phyloP scores from a whole-genome alignment of 2,888 invertebrate species.

The Mycalesis mineus region DNA sequence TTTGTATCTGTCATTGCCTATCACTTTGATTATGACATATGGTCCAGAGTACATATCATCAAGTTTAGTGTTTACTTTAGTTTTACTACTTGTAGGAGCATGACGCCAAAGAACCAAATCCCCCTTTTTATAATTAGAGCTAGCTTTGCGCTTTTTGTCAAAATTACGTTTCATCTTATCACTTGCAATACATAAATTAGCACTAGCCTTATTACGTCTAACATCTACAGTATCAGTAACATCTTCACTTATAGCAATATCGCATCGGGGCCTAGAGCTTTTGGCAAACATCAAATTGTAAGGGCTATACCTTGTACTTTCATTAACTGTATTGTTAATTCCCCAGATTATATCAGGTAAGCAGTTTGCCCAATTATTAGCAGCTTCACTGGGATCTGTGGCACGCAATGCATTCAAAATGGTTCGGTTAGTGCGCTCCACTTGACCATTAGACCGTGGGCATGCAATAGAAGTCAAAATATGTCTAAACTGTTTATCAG shows the following conservation, averaged over 20 bases:
- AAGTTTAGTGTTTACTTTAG: constrained; percentile 29
- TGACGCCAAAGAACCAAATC: constrained; percentile 30
- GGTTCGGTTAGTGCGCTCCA: constrained; percentile 33
- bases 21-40: neutral
- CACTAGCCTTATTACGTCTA: neutral
- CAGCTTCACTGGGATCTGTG: constrained; percentile 28
- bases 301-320: constrained; percentile 12
- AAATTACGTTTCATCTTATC: constrained; percentile 26
- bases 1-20: neutral
- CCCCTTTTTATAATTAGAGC: constrained; percentile 27
- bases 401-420: constrained; percentile 29
- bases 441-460: constrained; percentile 34
- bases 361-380: constrained; percentile 32
- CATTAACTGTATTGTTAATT: constrained; percentile 34
- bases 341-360: constrained; percentile 32
- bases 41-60: constrained; percentile 19
- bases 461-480: constrained; percentile 31
- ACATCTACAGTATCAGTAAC: neutral
- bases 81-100: constrained; percentile 24
- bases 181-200: neutral
- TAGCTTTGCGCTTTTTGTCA: constrained; percentile 26
- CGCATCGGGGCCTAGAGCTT: neutral
- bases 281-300: neutral
- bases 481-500: constrained; percentile 31
- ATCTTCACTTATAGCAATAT: neutral